Base-by-base conservation (phyloP, 2,797 vertebrate species). In the Melanotaenia maccullochi region DNA sequence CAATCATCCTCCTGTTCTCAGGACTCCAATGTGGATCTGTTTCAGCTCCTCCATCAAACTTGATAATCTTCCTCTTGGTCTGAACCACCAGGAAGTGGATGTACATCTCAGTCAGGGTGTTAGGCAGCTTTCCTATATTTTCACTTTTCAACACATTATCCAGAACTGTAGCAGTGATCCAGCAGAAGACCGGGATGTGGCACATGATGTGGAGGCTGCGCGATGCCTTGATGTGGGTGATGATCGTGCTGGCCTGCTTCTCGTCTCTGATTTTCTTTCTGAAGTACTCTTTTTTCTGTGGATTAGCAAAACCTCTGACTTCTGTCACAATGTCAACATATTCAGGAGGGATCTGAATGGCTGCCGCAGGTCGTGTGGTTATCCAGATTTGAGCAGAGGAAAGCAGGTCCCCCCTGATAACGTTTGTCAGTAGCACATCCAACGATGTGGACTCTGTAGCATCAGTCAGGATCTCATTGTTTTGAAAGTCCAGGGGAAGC, bases 341-440 rank as follows among this genome's bases (percentile, higher is more conserved):
- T 13, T 14, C 3, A 40, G 13, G 38, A 40, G 38, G 38, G 13
- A 40, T 40, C 38, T 40, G 38, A 40, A 4, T 40, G 38, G 38
- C 38, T 40, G 38, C 38, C 11, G 36, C 36, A 38, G 36, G 36
- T 38, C 36, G 36, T 38, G 36, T 38, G 36, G 36, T 38, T 28
- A 47, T 62, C 60, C 40, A 62, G 25, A 62, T 16, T 18, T 0
- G 60, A n/a, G 60, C 60, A 8, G 16, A 47, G 9, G 60, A 40
- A 62, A 47, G 28, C 40, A 62, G 42, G 5, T 62, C n/a, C 5
- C 60, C 60, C 28, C 25, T 47, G 42, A 62, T 47, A 40, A 62
- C 40, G 25, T 62, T 62, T n/a, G 18, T 62, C 20, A 62, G 40
- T 2, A 40, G 38, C 13, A 40, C 13, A 9, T 40, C 38, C 13